These are phyloP conservation scores for Rhodophaea formosa DNA, from an alignment of 2,888 invertebrate genomes.

Conservation along the genomic window DNA sequence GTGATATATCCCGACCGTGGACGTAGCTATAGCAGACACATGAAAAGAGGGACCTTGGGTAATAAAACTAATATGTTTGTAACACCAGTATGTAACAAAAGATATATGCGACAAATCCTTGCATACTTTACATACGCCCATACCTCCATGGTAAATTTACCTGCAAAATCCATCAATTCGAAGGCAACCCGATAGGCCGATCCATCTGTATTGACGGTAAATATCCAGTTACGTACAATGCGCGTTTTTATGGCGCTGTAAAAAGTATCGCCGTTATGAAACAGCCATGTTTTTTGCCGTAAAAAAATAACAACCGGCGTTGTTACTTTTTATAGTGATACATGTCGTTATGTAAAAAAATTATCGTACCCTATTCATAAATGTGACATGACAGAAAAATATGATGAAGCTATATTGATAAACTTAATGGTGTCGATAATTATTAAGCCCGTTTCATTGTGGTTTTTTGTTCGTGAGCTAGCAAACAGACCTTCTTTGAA, in stretches of 20 bases:
- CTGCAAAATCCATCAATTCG: constrained; percentile 11
- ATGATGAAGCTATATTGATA: too few species aligned
- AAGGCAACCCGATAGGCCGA: neutral
- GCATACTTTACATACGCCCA: neutral
- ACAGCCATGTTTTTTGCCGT: constrained; percentile 1
- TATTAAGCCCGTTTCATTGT: too few species aligned
- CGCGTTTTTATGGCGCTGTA: constrained; percentile 7
- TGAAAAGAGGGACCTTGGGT: too few species aligned
- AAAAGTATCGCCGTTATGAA: constrained; percentile 9
- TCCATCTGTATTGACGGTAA: constrained; percentile 3
- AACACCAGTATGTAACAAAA: too few species aligned
- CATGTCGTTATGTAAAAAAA: neutral
- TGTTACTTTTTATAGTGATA: neutral
- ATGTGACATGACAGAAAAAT: neutral
- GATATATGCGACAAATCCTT: too few species aligned
- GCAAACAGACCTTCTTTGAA: too few species aligned
- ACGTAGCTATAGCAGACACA: too few species aligned
- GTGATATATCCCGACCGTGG: too few species aligned
- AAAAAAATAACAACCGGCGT: neutral
- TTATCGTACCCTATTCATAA: neutral
- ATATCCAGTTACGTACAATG: constrained; percentile 13
- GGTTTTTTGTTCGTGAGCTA: too few species aligned
- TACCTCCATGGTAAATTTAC: neutral
- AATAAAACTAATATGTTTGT: too few species aligned
- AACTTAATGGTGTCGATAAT: too few species aligned